These are phyloP conservation scores for Trididemnum miniatum DNA, from an alignment of 23 tunicate genomes.

Conservation along the genomic window DNA sequence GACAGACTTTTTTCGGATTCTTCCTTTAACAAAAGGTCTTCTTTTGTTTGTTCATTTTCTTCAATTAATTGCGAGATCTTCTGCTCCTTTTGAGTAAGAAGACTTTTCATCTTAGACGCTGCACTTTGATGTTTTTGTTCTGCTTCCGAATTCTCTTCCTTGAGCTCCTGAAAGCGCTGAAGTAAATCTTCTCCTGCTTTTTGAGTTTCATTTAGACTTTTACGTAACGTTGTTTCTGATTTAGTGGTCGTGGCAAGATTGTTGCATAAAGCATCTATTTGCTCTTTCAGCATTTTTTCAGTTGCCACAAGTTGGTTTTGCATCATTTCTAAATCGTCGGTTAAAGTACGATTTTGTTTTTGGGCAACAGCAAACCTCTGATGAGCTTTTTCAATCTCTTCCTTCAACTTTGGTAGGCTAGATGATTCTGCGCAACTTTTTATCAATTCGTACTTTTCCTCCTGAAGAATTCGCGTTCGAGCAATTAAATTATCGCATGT, in stretches of 20 bases:
- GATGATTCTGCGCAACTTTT: neutral
- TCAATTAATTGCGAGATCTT: conserved; percentile 25
- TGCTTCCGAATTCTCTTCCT: conserved; percentile 23
- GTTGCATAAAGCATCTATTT: conserved; percentile 20
- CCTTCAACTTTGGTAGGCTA: neutral
- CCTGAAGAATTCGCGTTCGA: conserved; percentile 25
- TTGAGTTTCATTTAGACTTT: conserved; percentile 34
- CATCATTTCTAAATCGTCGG: conserved; percentile 1
- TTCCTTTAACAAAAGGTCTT: neutral
- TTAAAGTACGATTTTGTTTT: conserved; percentile 17
- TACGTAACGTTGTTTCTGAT: conserved; percentile 4
- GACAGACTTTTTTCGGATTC: neutral
- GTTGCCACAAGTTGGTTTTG: neutral
- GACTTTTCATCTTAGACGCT: neutral
- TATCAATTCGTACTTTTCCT: conserved; percentile 50
- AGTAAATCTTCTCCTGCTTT: conserved; percentile 32
- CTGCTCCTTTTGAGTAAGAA: neutral
- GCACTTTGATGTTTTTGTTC: conserved; percentile 11
- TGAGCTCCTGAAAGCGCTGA: conserved; percentile 1
- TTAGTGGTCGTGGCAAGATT: conserved; percentile 4
- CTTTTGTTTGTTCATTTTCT: neutral
- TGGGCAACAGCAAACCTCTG: conserved; percentile 1
- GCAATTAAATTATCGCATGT: conserved; percentile 34
- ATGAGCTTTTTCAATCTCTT: neutral
- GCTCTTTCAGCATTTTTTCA: neutral